Evolutionary conservation across 2,113 vertebrate species (phyloP), one percentile per base, ranked within the genome.

Genomic region (Equus quagga): DNA sequence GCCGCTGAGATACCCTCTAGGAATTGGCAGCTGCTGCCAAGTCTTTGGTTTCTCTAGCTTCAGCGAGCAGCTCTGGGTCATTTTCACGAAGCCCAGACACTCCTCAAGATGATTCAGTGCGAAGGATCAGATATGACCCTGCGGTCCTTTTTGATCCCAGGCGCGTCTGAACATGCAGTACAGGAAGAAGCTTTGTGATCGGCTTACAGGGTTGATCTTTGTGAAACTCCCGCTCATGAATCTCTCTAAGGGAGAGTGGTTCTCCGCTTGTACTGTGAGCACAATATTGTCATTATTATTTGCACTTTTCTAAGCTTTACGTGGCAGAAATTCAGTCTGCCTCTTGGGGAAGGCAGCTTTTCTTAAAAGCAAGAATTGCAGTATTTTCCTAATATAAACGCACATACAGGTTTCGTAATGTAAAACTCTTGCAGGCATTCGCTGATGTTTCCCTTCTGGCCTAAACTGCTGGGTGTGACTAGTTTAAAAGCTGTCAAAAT

Each of bases 401-500:
- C 87, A 87, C 64, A 94, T 18, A 86, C 60, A 95, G 95, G 91
- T 95, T 98, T 98, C 94, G 88, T 95, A 98, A 96, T 82, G 97
- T 75, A 97, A 98, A 97, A 97, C 92, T 98, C 97, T 96, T 98
- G 82, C 91, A 98, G 98, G 97, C 96, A 95, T 95, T 94, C 26
- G 6, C 81, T 97, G 97, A 98, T 98, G 98, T 98, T 98, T 98
- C 97, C 97, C 97, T 98, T 96, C 97, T 96, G 98, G 98, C 96
- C 98, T 98, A 98, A 98, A 97, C 69, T 95, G 98, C 93, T 95
- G 96, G 97, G 98, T 98, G 97, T 97, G 98, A 97, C 96, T 97
- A 94, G 93, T 98, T 98, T 98, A 97, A 98, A 98, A 98, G 96
- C 98, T 98, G 98, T 98, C 98, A 98, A 93, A 90, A 98, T 97